Percentiles rank a stretch among this genome's conserved stretches.
These are phyloP conservation scores for Raphicerus campestris DNA, from an alignment of 2,113 vertebrate species.

Conservation along the genomic window DNA sequence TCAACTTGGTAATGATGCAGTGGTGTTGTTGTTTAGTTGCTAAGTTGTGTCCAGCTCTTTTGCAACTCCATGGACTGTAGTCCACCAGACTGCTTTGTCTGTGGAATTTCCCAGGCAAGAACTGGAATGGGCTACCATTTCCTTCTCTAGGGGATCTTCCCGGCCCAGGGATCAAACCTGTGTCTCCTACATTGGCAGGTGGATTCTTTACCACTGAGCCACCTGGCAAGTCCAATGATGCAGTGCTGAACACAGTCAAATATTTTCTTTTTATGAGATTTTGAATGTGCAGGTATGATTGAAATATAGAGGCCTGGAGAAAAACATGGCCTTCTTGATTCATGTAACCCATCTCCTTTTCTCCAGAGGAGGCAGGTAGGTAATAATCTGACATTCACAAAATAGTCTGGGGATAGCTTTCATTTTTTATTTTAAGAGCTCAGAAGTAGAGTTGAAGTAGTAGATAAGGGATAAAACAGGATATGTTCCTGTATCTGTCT, in stretches of 20 bases:
- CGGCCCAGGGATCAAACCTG: fast-evolving
- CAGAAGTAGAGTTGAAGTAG: not conserved
- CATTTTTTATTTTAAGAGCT: constrained; percentile 19
- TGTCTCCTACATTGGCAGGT: not conserved
- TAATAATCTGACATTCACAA: constrained; percentile 11
- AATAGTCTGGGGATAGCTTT: not conserved
- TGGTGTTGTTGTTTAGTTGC: not conserved
- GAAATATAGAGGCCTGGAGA: not conserved
- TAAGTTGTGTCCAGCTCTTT: not conserved
- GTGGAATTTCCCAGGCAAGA: not conserved
- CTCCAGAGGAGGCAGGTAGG: not conserved
- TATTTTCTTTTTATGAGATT: not conserved
- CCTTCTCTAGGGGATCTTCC: not conserved
- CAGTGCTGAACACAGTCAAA: not conserved
- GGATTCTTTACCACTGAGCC: not conserved
- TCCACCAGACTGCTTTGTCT: not conserved
- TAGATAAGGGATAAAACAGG: not conserved
- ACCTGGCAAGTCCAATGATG: not conserved
- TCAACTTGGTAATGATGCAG: not conserved
- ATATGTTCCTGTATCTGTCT: not conserved
- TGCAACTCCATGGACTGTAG: not conserved
- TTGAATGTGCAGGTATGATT: not conserved
- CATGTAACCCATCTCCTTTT: not conserved
- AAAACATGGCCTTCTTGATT: not conserved
- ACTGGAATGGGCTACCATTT: not conserved